These are phyloP conservation scores for Acridotheres tristis DNA, from an alignment of 2,797 vertebrate species.

Conservation along the genomic window DNA sequence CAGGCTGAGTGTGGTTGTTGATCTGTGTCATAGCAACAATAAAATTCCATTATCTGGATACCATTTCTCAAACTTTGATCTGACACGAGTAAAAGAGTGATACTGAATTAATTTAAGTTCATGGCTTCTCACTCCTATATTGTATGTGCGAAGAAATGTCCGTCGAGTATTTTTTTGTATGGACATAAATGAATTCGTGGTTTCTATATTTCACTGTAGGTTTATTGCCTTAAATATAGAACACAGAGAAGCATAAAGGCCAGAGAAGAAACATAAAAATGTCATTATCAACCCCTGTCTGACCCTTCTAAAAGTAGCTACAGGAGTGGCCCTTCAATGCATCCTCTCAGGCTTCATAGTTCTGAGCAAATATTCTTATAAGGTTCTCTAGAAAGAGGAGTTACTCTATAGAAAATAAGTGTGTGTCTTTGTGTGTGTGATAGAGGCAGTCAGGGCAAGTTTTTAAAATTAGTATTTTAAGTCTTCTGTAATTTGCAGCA, in stretches of 20 bases:
- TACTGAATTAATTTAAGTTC: not conserved
- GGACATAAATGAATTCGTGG: not conserved
- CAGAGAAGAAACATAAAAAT: not conserved
- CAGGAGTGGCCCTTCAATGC: not conserved
- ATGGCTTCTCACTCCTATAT: not conserved
- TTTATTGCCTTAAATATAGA: not conserved
- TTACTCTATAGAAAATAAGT: not conserved
- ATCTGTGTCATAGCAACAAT: conserved; percentile 21
- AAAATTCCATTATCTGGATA: not conserved
- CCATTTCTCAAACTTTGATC: not conserved
- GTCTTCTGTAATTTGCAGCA: not conserved
- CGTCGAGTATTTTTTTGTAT: not conserved
- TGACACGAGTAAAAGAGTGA: not conserved
- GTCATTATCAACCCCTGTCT: not conserved
- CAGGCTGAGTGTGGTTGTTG: not conserved
- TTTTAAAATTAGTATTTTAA: not conserved
- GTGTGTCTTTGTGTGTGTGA: not conserved
- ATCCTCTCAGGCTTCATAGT: not conserved
- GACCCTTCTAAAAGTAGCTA: not conserved
- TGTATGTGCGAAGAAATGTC: not conserved
- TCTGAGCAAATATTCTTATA: not conserved
- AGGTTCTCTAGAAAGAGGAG: not conserved
- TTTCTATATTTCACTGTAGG: not conserved
- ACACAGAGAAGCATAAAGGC: not conserved
- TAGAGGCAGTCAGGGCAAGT: not conserved